Evolutionary conservation across 2,888 invertebrate species (phyloP), one percentile per base, ranked within the genome.

Genomic region (Zhengitettix transpicula): DNA sequence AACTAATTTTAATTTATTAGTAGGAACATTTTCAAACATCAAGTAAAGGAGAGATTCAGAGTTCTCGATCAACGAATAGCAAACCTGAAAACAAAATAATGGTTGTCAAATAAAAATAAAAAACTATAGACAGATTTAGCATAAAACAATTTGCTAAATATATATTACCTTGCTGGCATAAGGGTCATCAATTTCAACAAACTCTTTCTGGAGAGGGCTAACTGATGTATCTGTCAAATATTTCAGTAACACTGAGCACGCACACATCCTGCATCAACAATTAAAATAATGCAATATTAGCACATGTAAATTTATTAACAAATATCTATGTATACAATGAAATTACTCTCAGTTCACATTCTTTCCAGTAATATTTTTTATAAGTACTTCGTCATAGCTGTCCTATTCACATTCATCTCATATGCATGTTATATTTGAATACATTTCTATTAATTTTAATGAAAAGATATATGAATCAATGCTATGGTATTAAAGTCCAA

Each of bases 191-290:
- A 82, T 79, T 74, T 92, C 91, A 1, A 92, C 87, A 72, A 93
- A 87, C 68, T 84, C 82, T 67, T 83, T 81, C 69, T 90, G 88
- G 58, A 95, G 75, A 12, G 92, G 92, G 63, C 91, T 86, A 15
- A 89, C 85, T 10, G 93, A 83, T n/a, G 89, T 89, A 67, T 91
- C 88, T 12, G 89, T 87, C 60, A 95, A 74, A 72, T 93, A 94
- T 62, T 89, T 85, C 65, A 90, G 73, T 51, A 92, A 71, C 14
- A 90, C 74, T 42, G 80, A 79, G 64, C 84, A 81, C 9, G 82
- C 85, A 5, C 80, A 79, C 63, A 87, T 70, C 58, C 78, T 78
- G 65, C 78, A 78, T 61, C 8, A 56, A 61, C 28, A 28, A 28
- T 28, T 28, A 40, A 40, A 16, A 58, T 58, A 53, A 62, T 57